phyloP scores from a whole-genome alignment of 2,888 invertebrate genomes.

The Glaucopsyche alexis region DNA sequence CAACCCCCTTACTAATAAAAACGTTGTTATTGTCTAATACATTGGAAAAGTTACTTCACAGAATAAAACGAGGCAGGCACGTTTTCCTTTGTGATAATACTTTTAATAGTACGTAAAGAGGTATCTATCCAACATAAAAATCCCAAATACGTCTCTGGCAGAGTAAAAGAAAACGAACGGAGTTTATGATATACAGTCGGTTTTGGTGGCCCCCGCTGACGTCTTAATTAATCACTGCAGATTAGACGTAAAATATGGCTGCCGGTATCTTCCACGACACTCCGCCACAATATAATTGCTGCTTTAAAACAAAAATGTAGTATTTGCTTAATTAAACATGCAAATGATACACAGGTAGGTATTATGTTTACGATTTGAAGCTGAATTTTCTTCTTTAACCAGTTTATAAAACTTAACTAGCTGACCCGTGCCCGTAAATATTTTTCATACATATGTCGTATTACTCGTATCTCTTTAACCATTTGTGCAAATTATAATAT shows the following conservation, averaged over 20 bases:
- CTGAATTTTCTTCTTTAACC: neutral
- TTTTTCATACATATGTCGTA: no score
- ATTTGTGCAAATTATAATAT: no score
- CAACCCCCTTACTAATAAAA: no score
- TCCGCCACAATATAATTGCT: constrained; percentile 33
- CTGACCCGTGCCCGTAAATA: no score
- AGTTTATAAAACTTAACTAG: no score
- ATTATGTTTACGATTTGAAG: neutral
- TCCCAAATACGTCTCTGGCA: constrained; percentile 50
- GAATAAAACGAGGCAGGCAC: no score
- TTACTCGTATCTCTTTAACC: no score
- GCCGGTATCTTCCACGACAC: constrained; percentile 49
- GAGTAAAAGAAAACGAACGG: constrained; percentile 59
- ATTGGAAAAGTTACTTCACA: no score
- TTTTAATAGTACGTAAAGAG: no score
- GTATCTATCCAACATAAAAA: neutral
- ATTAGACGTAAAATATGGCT: constrained; percentile 67
- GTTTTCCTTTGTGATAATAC: no score
- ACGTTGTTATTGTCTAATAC: no score
- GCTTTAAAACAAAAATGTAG: constrained; percentile 20
- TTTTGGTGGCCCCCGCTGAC: constrained; percentile 55
- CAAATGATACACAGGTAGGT: neutral
- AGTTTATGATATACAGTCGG: constrained; percentile 62
- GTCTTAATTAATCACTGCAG: constrained; percentile 74
- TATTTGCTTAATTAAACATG: constrained; percentile 23